Evolutionary conservation across 1,140 invertebrate species (phyloP).

Genomic region (Drosophila triauraria): DNA sequence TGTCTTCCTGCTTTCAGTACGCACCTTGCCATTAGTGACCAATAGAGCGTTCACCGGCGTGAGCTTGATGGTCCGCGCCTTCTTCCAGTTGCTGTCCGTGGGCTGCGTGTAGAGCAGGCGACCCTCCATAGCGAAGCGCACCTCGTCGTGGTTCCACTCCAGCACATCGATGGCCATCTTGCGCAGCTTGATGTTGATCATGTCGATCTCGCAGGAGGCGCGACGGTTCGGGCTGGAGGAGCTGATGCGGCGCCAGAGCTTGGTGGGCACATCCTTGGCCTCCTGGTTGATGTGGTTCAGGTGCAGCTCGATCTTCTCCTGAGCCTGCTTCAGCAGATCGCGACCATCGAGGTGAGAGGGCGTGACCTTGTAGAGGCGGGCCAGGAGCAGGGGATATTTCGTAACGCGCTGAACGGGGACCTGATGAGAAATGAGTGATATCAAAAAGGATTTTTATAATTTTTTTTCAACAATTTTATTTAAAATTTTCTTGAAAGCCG

Average conservation of each 20-base stretch:
- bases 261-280: constrained; percentile 95
- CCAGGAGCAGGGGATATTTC: constrained; percentile 96
- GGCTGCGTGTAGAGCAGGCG: constrained; percentile 94
- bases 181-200: constrained; percentile 94
- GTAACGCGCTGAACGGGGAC: constrained; percentile 95
- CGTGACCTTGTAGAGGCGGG: constrained; percentile 96
- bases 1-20: background rate
- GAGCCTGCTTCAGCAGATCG: constrained; percentile 92
- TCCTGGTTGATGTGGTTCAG: constrained; percentile 98
- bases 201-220: constrained; percentile 91
- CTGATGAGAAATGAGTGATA: constrained; percentile 79
- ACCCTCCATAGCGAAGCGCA: constrained; percentile 94
- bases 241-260: constrained; percentile 94
- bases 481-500: too few relatives aligned
- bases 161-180: constrained; percentile 97
- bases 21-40: constrained; percentile 94
- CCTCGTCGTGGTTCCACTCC: constrained; percentile 96
- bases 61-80: constrained; percentile 94
- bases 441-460: background rate
- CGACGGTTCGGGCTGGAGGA: constrained; percentile 90
- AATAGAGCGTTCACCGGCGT: constrained; percentile 94
- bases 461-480: too few relatives aligned
- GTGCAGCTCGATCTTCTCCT: constrained; percentile 96
- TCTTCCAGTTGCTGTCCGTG: constrained; percentile 95
- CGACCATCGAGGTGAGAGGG: constrained; percentile 91